Base-by-base conservation (phyloP, 2,113 vertebrate genomes). In the Corythoichthys haematopterus region DNA sequence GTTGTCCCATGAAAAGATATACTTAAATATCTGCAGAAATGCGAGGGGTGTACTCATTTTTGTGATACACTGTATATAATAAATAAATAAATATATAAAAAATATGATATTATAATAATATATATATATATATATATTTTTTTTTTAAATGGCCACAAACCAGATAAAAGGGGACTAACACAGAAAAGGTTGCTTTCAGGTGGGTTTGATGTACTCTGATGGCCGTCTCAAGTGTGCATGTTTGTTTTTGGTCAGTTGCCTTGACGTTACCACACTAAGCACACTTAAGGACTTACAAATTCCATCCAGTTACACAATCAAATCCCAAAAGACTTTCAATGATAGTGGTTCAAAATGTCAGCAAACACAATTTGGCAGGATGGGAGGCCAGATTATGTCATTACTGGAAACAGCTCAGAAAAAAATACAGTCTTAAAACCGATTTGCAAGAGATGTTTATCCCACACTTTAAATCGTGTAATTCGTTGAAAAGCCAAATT, bases 231-330 rank as follows among this genome's bases (percentile, higher is more conserved):
- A 63, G 59, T 11, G 51, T 20, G 62, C 69, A 58, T 73, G 73
- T 78, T 80, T 78, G 80, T 70, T 80, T 84, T 85, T 69, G 52
- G 52, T 55, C 2, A 10, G n/a, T 12, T 33, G 52, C 52, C 52
- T 33, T 4, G 52, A 33, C 9, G 15, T 15, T 2, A 75, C 52
- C 67, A 71, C 65, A 74, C 66, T 63, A 36, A 75, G 60, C 43
- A 78, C 56, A 80, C 67, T 82, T 71, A 68, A 76, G 46, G 59
- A 69, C 74, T 84, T 71, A 65, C 80, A 70, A 68, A 83, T 75
- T 75, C 56, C 65, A 80, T 82, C 81, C 81, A 46, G 70, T 88
- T 87, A 85, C 77, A 87, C 78, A 88, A 84, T 77, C 53, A 80
- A 85, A 89, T 87, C 86, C 84, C 58, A 66, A 60, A 55, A 72